These are phyloP conservation scores for Leptodirus hochenwartii DNA, from an alignment of 2,888 invertebrate species.

Conservation along the genomic window DNA sequence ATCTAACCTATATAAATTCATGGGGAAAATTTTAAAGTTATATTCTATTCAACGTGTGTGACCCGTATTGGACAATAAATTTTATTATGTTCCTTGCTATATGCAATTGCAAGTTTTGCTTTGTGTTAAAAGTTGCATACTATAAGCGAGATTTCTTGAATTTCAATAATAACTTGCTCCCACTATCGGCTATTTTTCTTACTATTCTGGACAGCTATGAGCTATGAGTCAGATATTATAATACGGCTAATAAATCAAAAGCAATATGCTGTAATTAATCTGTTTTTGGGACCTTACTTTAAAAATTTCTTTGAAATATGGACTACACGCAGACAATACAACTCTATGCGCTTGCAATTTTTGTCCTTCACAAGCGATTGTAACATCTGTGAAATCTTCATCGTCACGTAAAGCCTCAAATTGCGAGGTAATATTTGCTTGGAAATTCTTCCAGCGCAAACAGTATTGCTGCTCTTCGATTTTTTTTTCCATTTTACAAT, in stretches of 20 bases:
- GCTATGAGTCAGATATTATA: too few species aligned
- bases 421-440: conserved; percentile 72
- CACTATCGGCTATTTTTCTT: too few species aligned
- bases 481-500: conserved; percentile 20
- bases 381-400: conserved; percentile 79
- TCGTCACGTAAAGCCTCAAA: conserved; percentile 70
- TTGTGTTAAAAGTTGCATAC: too few species aligned
- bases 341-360: conserved; percentile 73
- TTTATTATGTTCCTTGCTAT: too few species aligned
- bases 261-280: background rate
- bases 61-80: too few species aligned
- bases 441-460: conserved; percentile 80
- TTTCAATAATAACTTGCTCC: too few species aligned
- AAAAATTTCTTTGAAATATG: conserved; percentile 73
- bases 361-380: conserved; percentile 70
- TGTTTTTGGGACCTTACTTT: conserved; percentile 47
- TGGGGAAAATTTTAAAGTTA: too few species aligned
- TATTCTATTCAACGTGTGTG: too few species aligned
- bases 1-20: too few species aligned
- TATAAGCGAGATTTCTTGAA: too few species aligned
- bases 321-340: conserved; percentile 71
- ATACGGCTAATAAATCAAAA: background rate
- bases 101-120: too few species aligned
- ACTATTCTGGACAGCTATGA: too few species aligned
- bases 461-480: conserved; percentile 71